Base-by-base conservation (phyloP, 2,797 vertebrate genomes). In the Neomorphus geoffroyi region DNA sequence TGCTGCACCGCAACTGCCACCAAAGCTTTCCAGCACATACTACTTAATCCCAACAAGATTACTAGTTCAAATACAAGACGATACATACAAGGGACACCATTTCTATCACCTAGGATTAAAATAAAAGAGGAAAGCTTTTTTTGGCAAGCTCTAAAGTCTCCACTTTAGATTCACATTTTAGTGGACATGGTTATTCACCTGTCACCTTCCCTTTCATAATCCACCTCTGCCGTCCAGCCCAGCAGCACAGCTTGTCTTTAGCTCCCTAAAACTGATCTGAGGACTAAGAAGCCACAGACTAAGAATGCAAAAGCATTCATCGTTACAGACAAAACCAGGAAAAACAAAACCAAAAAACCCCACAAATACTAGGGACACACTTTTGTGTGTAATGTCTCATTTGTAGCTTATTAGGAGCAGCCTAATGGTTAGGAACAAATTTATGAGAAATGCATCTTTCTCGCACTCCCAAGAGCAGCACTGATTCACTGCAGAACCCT, bases 321-420 rank as follows among this genome's bases (percentile, higher is more conserved):
- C 1, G 0, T 18, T 12, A 62, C 8, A 66, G 18, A 66, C 26
- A 66, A 15, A 64, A 18, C n/a, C n/a, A 53, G 3, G 7, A 50
- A 78, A 64, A 86, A 18, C 3, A 32, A 69, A 53, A 81, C 2
- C 2, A 54, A 62, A 93, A 6, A n/a, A n/a, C n/a, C n/a, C n/a
- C 14, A n/a, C 32, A 83, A 24, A 62, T 30, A 70, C 3, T 10
- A 66, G 33, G 24, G 48, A 56, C 18, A 45, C 2, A 1, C 19
- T 58, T 65, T 13, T n/a, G 24, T 37, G 27, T 58, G 28, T 2
- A 62, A 6, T 1, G 0, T 61, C 66, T 64, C 43, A 16, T 58
- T 81, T 18, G 41, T 7, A 70, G 15, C 30, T 86, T 56, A 46
- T 0, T 45, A 39, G 0, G 48, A n/a, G 0, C 11, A 5, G 13